phyloP scores from a whole-genome alignment of 2,888 invertebrate species.

The Tachina fera region DNA sequence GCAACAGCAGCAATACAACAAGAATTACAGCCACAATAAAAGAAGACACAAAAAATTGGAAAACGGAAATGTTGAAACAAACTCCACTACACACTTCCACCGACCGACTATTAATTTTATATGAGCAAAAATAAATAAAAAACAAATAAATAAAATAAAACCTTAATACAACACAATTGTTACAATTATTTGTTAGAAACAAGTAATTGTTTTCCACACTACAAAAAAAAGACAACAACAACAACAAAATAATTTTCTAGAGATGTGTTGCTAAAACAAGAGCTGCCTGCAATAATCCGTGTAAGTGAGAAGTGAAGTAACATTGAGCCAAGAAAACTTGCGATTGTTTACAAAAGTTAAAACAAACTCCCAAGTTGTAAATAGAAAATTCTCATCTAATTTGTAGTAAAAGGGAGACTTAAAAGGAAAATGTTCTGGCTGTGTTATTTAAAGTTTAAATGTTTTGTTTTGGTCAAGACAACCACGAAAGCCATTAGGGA shows the following conservation, averaged over 20 bases:
- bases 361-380: slow-evolving; percentile 38
- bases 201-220: slow-evolving; percentile 67
- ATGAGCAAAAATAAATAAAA: background rate
- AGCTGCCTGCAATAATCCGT: background rate
- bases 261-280: slow-evolving; percentile 21
- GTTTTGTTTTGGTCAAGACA: slow-evolving; percentile 62
- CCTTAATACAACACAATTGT: slow-evolving; percentile 42
- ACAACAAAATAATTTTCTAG: slow-evolving; percentile 26
- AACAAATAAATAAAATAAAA: background rate
- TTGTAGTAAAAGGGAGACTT: slow-evolving; percentile 28
- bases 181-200: slow-evolving; percentile 64
- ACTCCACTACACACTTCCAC: slow-evolving; percentile 34
- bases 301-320: background rate
- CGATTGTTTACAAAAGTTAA: slow-evolving; percentile 17
- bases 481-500: slow-evolving; percentile 61
- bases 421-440: slow-evolving; percentile 41
- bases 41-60: slow-evolving; percentile 36
- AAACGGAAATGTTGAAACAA: slow-evolving; percentile 40
- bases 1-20: slow-evolving; percentile 44
- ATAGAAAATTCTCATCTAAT: slow-evolving; percentile 21
- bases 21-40: slow-evolving; percentile 45
- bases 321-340: slow-evolving; percentile 34
- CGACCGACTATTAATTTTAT: slow-evolving; percentile 13
- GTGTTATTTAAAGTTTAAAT: slow-evolving; percentile 45
- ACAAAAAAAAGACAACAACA: background rate